Evolutionary conservation across 2,888 invertebrate genomes (phyloP).

Genomic region (Caenorhabditis sp.): DNA sequence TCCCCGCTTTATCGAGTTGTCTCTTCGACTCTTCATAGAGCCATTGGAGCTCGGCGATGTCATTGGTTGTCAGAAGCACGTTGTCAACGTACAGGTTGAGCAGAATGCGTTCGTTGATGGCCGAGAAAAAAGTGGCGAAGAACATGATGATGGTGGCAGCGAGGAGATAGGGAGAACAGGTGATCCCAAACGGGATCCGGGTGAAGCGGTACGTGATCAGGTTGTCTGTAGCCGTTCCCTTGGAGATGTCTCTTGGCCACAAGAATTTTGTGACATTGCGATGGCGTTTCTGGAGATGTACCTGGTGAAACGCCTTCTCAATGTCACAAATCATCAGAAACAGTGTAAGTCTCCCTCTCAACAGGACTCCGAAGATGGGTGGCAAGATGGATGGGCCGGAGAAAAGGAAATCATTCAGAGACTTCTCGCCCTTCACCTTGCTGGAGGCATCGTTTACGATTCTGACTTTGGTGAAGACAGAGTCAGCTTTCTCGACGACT

Average conservation of each 20-base stretch:
- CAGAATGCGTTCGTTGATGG: conserved; percentile 44
- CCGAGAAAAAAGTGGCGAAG: too few relatives aligned
- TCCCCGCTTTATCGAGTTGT: conserved; percentile 29
- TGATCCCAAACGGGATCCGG: conserved; percentile 69
- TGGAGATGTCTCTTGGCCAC: conserved; percentile 62
- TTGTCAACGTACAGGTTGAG: conserved; percentile 69
- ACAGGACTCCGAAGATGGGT: conserved; percentile 47
- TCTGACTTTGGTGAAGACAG: conserved; percentile 50
- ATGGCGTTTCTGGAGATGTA: conserved; percentile 50
- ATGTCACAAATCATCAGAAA: conserved; percentile 64
- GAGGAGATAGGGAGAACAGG: conserved; percentile 63
- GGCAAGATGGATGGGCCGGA: conserved; percentile 54
- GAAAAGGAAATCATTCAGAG: conserved; percentile 62
- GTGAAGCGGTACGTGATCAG: conserved; percentile 59
- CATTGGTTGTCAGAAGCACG: conserved; percentile 44
- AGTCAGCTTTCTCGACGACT: conserved; percentile 46
- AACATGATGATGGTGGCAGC: conserved; percentile 43
- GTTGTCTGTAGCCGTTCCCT: conserved; percentile 56
- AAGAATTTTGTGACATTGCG: conserved; percentile 64
- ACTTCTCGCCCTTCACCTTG: conserved; percentile 6
- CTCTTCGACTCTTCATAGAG: conserved; percentile 29
- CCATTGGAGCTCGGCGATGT: background rate
- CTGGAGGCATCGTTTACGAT: conserved; percentile 65
- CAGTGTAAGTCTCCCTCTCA: conserved; percentile 31
- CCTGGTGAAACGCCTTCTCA: conserved; percentile 73